These are phyloP conservation scores for Tethya wilhelma DNA, from an alignment of 37 sponge, comb jelly and placozoan genomes.

Conservation along the genomic window DNA sequence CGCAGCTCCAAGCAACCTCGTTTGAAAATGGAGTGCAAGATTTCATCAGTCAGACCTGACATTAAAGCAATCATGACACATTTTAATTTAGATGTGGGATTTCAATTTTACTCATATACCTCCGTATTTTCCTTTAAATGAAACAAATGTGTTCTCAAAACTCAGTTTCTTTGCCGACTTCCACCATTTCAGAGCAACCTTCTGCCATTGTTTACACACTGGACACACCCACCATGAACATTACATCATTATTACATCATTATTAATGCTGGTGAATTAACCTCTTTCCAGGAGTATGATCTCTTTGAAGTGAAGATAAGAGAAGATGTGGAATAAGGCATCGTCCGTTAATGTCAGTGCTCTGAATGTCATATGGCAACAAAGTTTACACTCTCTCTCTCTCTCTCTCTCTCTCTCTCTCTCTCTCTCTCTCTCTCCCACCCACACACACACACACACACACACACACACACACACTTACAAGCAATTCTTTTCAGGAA, in stretches of 20 bases:
- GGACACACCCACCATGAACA: background rate
- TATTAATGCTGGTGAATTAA: no score
- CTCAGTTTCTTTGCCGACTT: slow-evolving; percentile 10
- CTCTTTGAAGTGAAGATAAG: slow-evolving; percentile 50
- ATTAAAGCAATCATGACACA: background rate
- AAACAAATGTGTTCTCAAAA: slow-evolving; percentile 44
- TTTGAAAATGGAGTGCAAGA: slow-evolving; percentile 47
- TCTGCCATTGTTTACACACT: slow-evolving; percentile 65
- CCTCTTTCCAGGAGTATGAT: slow-evolving; percentile 53
- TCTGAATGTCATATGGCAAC: background rate
- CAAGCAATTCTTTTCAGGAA: background rate
- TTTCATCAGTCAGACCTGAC: slow-evolving; percentile 56
- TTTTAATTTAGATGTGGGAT: background rate
- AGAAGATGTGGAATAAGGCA: slow-evolving; percentile 40
- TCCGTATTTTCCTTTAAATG: slow-evolving; percentile 47
- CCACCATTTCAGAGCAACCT: slow-evolving; percentile 38
- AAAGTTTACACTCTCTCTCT: no score
- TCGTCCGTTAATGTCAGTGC: slow-evolving; percentile 31
- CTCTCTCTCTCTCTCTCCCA: no score
- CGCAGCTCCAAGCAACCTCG: slow-evolving; percentile 32
- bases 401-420: no score
- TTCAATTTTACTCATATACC: background rate
- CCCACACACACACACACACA: no score
- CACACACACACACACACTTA: no score
- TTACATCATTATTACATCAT: no score